Base-by-base conservation (phyloP, 2,888 invertebrate species). In the Xestoiulus laeticollis region DNA sequence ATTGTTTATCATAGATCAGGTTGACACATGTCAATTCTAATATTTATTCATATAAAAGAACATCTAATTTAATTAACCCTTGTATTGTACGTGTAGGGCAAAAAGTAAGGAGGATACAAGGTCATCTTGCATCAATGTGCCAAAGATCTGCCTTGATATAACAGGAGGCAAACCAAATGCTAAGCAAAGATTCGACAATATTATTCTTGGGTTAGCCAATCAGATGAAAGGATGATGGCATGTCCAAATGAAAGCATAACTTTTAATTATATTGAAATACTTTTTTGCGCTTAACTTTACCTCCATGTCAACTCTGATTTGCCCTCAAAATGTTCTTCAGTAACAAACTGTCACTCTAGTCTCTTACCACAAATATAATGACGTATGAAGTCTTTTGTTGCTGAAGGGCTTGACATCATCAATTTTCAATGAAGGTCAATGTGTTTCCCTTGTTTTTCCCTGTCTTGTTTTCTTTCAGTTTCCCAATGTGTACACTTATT, bases 61-160 rank as follows among this genome's bases (percentile, higher is more conserved):
- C 78, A 10, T 78, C 14, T 8, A 78, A 78, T 78, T 22, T 78
- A 78, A 78, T 78, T 78, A 78, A n/a, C 68, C 68, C 68, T 22
- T 26, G 22, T n/a, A 68, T 68, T 68, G 12, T 26, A 68, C n/a
- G n/a, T n/a, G 68, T 68, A 26, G 26, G 26, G 26, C 59, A 26
- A 68, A 26, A 26, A 22, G 26, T 68, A 68, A 6, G 68, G 2
- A 78, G 78, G 26, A 30, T 26, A 30, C 78, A 78, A 78, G 78
- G 78, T 78, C 78, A 78, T 78, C 10, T 78, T 78, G 26, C 30
- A 78, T 78, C 30, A 30, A 78, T 78, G 30, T 12, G 30, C 26
- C 30, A 26, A 30, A 78, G 6, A 30, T 26, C 19, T 26, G 26
- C 26, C 68, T 16, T 68, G 19, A 78, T 26, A 5, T 26, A 1